Percentiles rank a stretch among this genome's conserved stretches.
These are phyloP conservation scores for Lottia scabra DNA, from an alignment of 2,888 invertebrate genomes.

Conservation along the genomic window DNA sequence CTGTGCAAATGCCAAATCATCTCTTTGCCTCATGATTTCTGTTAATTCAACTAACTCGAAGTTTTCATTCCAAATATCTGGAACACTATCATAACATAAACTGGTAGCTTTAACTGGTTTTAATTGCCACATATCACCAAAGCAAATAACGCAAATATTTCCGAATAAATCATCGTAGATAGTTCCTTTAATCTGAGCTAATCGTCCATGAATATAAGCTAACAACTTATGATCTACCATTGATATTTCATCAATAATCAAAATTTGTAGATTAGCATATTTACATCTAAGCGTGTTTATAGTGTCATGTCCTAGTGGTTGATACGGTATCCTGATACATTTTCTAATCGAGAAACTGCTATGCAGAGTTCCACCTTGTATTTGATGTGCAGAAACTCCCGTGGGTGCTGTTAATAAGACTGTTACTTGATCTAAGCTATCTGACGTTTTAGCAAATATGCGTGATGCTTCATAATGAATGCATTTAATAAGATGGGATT, in stretches of 20 bases:
- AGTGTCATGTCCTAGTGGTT: slow-evolving; percentile 4
- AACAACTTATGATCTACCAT: slow-evolving; percentile 11
- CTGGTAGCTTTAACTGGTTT: too few species aligned
- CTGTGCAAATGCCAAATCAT: not conserved
- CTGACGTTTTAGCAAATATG: not conserved
- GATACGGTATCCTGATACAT: slow-evolving; percentile 8
- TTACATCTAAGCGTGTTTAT: slow-evolving; percentile 13
- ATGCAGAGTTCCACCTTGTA: not conserved
- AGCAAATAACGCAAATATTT: too few species aligned
- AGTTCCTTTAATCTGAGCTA: too few species aligned
- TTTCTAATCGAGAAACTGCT: not conserved
- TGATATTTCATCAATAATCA: slow-evolving; percentile 24
- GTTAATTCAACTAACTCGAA: too few species aligned
- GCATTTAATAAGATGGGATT: slow-evolving; percentile 15
- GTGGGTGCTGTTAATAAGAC: not conserved
- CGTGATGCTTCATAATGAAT: slow-evolving; percentile 19
- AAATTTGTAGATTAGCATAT: slow-evolving; percentile 10
- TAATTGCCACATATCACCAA: too few species aligned
- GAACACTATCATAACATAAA: too few species aligned
- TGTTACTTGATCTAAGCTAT: slow-evolving; percentile 9
- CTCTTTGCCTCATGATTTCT: not conserved
- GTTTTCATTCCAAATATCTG: too few species aligned
- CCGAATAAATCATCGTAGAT: too few species aligned
- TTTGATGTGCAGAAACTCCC: not conserved
- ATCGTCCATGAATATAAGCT: slow-evolving; percentile 15